A percentile compares a stretch with the other conserved stretches of the same genome.
Conservation (phyloP, 2,797 vertebrate species). For the Okamejei kenojei region DNA sequence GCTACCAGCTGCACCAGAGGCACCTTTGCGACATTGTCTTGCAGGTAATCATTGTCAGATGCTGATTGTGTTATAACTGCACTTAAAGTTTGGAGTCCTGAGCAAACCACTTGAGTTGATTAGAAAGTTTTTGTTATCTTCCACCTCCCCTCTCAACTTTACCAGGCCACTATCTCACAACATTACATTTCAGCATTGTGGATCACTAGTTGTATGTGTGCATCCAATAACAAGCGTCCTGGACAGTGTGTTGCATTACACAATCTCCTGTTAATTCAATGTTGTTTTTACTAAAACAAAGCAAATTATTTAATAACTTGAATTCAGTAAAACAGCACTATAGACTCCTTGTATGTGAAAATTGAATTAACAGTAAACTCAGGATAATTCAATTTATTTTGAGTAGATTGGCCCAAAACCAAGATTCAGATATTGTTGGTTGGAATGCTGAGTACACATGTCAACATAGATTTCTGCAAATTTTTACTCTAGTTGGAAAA, state of each 20-base stretch:
- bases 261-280: background rate
- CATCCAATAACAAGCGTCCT: background rate
- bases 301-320: background rate
- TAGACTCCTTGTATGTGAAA: background rate
- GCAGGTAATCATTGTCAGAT: too few species aligned
- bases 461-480: background rate
- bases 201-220: background rate
- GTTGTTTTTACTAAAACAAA: background rate
- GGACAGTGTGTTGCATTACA: background rate
- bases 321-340: background rate
- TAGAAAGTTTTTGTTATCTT: background rate
- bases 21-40: too few species aligned
- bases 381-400: background rate
- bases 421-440: background rate
- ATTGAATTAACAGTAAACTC: background rate
- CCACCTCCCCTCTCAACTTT: background rate
- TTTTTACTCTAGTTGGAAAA: background rate
- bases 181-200: background rate
- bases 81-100: background rate
- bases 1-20: too few species aligned
- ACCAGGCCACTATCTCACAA: background rate
- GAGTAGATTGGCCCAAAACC: background rate
- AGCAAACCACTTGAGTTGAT: too few species aligned
- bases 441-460: background rate
- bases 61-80: background rate